These are phyloP conservation scores for Microcebus tavaratra DNA, from an alignment of 2,113 vertebrate genomes.

Conservation along the genomic window DNA sequence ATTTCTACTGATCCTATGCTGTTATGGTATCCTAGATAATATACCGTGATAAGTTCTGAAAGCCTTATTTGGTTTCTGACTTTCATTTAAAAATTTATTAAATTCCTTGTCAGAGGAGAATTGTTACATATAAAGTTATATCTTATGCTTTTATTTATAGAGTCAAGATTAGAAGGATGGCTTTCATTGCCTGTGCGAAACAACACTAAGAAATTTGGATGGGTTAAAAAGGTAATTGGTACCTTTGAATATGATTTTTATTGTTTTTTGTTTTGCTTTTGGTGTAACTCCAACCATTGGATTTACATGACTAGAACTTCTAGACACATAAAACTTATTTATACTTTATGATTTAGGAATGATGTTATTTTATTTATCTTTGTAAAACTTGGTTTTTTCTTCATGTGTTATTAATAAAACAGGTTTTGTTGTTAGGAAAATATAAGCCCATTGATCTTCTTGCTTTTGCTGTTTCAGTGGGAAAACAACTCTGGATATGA, in stretches of 20 bases:
- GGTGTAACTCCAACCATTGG: neutral
- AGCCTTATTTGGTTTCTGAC: constrained; percentile 38
- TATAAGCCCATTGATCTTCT: neutral
- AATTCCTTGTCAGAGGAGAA: constrained; percentile 17
- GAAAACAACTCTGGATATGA: neutral
- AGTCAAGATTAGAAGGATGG: constrained; percentile 96
- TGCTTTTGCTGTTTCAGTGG: neutral
- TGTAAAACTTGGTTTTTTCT: neutral
- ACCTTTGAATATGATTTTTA: neutral
- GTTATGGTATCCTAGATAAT: constrained; percentile 42
- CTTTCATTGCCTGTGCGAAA: constrained; percentile 97
- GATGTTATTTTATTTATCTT: constrained; percentile 13
- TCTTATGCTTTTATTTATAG: constrained; percentile 80
- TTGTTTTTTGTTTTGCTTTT: neutral
- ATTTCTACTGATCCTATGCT: constrained; percentile 55
- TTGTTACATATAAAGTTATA: neutral
- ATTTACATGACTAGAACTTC: neutral
- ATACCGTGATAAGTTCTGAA: neutral
- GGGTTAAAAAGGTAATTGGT: constrained; percentile 94
- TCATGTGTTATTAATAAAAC: neutral
- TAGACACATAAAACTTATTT: neutral
- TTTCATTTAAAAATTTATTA: constrained; percentile 35
- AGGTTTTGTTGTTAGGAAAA: neutral
- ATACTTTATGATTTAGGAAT: neutral
- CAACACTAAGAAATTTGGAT: constrained; percentile 98